Evolutionary conservation across 2,888 invertebrate species (phyloP).

Genomic region (Callosobruchus maculatus): DNA sequence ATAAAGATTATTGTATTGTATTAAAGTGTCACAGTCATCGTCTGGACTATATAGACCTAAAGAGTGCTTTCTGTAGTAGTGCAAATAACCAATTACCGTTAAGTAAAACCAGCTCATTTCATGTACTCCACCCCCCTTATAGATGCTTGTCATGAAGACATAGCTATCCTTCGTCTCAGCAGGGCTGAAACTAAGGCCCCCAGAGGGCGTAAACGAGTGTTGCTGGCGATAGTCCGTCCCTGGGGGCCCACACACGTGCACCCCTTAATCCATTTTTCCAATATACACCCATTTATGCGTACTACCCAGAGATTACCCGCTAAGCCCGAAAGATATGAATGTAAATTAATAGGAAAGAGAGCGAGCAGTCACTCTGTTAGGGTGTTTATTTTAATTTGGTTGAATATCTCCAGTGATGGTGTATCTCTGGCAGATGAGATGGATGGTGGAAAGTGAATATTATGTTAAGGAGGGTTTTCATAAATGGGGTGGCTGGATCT

Average conservation of each 20-base stretch:
- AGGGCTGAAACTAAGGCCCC: slow-evolving; percentile 27
- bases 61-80: too few relatives aligned
- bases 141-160: neutral
- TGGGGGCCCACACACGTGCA: slow-evolving; percentile 34
- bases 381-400: neutral
- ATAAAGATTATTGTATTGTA: too few relatives aligned
- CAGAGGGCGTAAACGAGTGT: slow-evolving; percentile 39
- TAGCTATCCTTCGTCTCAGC: slow-evolving; percentile 2
- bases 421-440: neutral
- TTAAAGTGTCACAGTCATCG: too few relatives aligned
- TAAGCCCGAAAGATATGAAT: neutral
- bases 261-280: slow-evolving; percentile 48
- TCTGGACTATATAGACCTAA: too few relatives aligned
- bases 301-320: slow-evolving; percentile 33
- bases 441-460: neutral
- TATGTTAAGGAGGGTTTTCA: neutral
- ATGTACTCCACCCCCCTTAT: neutral
- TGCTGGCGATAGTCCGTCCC: slow-evolving; percentile 46
- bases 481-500: neutral
- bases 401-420: neutral
- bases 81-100: neutral
- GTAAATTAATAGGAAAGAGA: neutral
- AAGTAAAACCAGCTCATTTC: neutral
- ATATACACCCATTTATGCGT: slow-evolving; percentile 48
- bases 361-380: neutral